Evolutionary conservation across 2,113 vertebrate species (phyloP).

Genomic region (Eonycteris spelaea): DNA sequence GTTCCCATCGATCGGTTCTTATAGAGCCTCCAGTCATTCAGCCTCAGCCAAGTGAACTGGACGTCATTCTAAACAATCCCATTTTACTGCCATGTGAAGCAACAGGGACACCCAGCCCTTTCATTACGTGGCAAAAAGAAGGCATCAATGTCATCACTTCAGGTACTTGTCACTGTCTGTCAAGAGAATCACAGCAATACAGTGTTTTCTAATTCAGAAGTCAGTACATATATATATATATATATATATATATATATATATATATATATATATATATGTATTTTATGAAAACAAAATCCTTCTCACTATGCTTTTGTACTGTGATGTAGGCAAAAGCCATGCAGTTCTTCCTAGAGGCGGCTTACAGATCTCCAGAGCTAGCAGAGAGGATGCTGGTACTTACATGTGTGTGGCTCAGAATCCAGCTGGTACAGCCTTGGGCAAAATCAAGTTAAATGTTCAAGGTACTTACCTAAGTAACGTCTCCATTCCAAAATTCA

Average conservation of each 20-base stretch:
- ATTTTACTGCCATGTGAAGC: slow-evolving; percentile 91
- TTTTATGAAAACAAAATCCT: not conserved
- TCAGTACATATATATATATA: not conserved
- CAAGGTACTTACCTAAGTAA: slow-evolving; percentile 85
- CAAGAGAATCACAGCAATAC: not conserved
- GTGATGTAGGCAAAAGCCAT: slow-evolving; percentile 84
- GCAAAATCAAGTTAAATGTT: slow-evolving; percentile 95
- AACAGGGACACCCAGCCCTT: slow-evolving; percentile 88
- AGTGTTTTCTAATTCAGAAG: not conserved
- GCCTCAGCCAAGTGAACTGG: slow-evolving; percentile 85
- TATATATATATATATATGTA: not conserved
- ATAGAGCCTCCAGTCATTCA: slow-evolving; percentile 92
- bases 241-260: no score
- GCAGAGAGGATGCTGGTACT: slow-evolving; percentile 89
- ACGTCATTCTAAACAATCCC: slow-evolving; percentile 91
- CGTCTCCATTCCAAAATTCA: not conserved
- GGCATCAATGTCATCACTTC: slow-evolving; percentile 89
- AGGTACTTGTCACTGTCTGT: slow-evolving; percentile 79
- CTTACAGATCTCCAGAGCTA: slow-evolving; percentile 90
- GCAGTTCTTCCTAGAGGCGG: slow-evolving; percentile 88
- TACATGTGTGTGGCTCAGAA: slow-evolving; percentile 98
- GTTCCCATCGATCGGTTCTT: not conserved
- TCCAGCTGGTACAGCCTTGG: slow-evolving; percentile 93
- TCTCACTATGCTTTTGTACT: not conserved
- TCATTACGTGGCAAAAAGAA: slow-evolving; percentile 97